phyloP scores from a whole-genome alignment of 2,113 vertebrate genomes.

The Salvelinus namaycush region DNA sequence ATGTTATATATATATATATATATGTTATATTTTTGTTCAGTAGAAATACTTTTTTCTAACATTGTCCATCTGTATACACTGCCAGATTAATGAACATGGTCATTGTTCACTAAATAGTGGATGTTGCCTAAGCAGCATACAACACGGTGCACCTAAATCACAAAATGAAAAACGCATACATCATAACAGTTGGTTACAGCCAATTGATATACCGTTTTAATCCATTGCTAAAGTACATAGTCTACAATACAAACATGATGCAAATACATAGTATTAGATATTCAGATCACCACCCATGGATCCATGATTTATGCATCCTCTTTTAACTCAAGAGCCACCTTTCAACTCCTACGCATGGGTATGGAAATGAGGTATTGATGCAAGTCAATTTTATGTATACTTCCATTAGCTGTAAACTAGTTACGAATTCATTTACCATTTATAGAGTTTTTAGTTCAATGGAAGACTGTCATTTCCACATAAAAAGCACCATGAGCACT shows the following conservation, averaged over 20 bases:
- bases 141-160: conserved; percentile 48
- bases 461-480: neutral
- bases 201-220: conserved; percentile 38
- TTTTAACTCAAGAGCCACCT: conserved; percentile 60
- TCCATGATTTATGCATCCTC: conserved; percentile 58
- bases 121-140: conserved; percentile 34
- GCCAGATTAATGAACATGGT: conserved; percentile 47
- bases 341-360: conserved; percentile 47
- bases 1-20: no score
- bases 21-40: neutral
- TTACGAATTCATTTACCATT: conserved; percentile 41
- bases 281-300: conserved; percentile 45
- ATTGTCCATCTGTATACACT: conserved; percentile 31
- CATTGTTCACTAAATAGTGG: conserved; percentile 43
- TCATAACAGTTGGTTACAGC: conserved; percentile 19
- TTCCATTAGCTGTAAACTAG: conserved; percentile 50
- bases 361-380: conserved; percentile 56
- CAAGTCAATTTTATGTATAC: conserved; percentile 35
- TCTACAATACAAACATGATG: conserved; percentile 37
- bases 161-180: conserved; percentile 23
- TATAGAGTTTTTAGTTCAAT: conserved; percentile 10
- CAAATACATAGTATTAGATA: conserved; percentile 44
- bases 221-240: conserved; percentile 22
- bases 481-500: no score
- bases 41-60: conserved; percentile 22